A percentile compares a stretch with the other conserved stretches of the same genome.
Evolutionary conservation across 2,113 vertebrate genomes (phyloP).

Genomic region (Cygnus atratus): DNA sequence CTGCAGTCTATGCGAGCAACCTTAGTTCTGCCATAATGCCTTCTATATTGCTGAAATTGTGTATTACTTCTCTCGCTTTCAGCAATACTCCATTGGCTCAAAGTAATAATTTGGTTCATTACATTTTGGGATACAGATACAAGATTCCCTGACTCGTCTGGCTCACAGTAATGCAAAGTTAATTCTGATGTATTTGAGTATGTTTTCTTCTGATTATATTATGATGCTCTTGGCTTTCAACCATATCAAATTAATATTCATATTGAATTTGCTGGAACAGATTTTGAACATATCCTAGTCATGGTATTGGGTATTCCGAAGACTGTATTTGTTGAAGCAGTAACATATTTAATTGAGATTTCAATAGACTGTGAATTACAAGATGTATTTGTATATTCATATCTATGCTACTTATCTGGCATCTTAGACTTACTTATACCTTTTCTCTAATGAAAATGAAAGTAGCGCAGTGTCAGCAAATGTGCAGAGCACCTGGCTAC

Average conservation of each 20-base stretch:
- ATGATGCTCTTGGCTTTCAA: background rate
- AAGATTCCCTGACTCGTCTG: background rate
- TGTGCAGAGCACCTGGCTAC: background rate
- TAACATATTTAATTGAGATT: background rate
- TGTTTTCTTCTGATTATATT: background rate
- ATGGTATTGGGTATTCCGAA: background rate
- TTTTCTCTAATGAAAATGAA: background rate
- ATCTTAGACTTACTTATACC: background rate
- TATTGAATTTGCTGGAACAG: background rate
- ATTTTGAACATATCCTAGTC: background rate
- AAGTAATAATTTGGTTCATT: background rate
- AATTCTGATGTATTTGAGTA: background rate
- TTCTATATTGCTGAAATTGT: background rate
- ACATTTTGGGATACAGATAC: background rate
- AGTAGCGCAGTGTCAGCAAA: background rate
- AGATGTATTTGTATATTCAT: background rate
- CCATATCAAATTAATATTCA: background rate
- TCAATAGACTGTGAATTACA: background rate
- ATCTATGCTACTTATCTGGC: background rate
- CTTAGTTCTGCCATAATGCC: background rate
- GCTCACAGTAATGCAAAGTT: background rate
- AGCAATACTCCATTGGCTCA: background rate
- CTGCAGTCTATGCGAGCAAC: background rate
- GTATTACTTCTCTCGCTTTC: background rate
- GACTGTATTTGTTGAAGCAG: background rate